A percentile compares a stretch with the other conserved stretches of the same genome.
phyloP scores from a whole-genome alignment of 2,888 invertebrate genomes.

The Lasioglossum malachurum region DNA sequence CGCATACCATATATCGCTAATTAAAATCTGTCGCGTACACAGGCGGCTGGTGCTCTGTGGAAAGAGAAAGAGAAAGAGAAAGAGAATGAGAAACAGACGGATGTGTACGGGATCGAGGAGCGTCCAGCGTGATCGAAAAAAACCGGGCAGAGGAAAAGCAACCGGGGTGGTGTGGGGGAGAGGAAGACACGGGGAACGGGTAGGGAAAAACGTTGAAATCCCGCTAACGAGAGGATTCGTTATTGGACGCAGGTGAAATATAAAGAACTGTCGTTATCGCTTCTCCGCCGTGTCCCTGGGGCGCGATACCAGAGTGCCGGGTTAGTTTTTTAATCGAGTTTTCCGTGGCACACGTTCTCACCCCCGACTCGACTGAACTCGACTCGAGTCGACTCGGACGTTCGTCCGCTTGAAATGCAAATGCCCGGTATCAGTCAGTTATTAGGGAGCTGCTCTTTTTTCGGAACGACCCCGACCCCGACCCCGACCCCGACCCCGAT shows the following conservation, averaged over 20 bases:
- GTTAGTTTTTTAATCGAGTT: conserved; percentile 67
- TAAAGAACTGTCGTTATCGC: conserved; percentile 73
- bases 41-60: background rate
- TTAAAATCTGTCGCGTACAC: conserved; percentile 69
- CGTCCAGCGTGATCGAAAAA: conserved; percentile 45
- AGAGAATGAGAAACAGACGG: background rate
- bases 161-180: background rate
- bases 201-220: conserved; percentile 64
- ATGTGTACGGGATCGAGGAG: background rate
- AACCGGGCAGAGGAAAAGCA: conserved; percentile 24
- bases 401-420: conserved; percentile 13
- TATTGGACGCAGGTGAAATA: conserved; percentile 63
- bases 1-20: conserved; percentile 67
- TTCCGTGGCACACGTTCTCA: conserved; percentile 23
- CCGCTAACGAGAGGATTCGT: conserved; percentile 74
- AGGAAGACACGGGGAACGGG: conserved; percentile 32
- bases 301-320: conserved; percentile 37
- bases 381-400: background rate
- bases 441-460: conserved; percentile 31
- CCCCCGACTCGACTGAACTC: background rate
- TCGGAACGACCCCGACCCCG: background rate
- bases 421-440: conserved; percentile 32
- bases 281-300: conserved; percentile 55
- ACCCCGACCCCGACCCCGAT: background rate
- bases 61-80: background rate